phyloP scores from a whole-genome alignment of 2,113 vertebrate genomes.

The Uropsilus gracilis region DNA sequence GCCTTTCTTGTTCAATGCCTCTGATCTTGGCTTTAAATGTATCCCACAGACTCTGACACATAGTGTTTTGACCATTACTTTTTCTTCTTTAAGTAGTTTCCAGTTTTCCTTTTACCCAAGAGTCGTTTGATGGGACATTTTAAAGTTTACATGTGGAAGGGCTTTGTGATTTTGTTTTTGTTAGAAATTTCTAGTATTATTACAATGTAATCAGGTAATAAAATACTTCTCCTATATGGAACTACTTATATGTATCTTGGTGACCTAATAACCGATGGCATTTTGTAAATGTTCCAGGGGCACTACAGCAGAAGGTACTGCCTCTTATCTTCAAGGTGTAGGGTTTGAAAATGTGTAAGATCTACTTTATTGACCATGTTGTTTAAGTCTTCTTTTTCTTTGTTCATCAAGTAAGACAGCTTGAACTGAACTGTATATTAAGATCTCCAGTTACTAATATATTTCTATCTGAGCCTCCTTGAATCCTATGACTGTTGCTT shows the following conservation, averaged over 20 bases:
- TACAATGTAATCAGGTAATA: background rate
- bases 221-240: background rate
- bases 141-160: conserved; percentile 17
- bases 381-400: background rate
- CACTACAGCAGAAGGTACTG: background rate
- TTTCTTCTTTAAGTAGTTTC: background rate
- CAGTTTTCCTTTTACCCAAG: background rate
- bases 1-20: background rate
- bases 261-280: background rate
- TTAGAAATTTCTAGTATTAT: background rate
- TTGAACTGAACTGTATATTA: background rate
- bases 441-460: background rate
- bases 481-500: background rate
- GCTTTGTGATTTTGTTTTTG: background rate
- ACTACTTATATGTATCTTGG: background rate
- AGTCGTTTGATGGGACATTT: background rate
- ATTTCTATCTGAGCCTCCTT: background rate
- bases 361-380: background rate
- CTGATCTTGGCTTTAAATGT: background rate
- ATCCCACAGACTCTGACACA: background rate
- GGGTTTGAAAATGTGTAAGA: background rate
- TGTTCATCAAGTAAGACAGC: background rate
- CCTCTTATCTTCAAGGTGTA: background rate
- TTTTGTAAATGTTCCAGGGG: conserved; percentile 26
- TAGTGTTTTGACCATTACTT: background rate